phyloP scores from a whole-genome alignment of 2,113 vertebrate species.

The Morone saxatilis region DNA sequence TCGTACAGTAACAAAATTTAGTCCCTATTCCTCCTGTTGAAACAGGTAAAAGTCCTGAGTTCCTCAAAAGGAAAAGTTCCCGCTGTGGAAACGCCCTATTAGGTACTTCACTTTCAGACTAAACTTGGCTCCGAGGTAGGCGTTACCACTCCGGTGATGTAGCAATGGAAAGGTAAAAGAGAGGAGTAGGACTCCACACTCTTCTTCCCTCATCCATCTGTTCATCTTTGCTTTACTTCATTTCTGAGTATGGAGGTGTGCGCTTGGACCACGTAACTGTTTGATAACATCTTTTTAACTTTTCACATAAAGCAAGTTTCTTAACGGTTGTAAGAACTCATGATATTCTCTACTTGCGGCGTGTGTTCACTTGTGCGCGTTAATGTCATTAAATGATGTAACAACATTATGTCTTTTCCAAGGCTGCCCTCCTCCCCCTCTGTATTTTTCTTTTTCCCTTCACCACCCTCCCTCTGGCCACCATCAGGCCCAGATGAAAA shows the following conservation, averaged over 20 bases:
- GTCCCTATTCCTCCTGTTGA: background rate
- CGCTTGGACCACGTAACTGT: conserved; percentile 15
- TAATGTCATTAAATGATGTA: conserved; percentile 55
- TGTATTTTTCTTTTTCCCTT: conserved; percentile 13
- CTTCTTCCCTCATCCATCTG: conserved; percentile 53
- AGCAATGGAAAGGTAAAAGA: conserved; percentile 37
- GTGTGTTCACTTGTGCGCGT: conserved; percentile 18
- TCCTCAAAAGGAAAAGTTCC: background rate
- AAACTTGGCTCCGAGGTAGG: conserved; percentile 18
- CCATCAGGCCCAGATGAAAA: conserved; percentile 69
- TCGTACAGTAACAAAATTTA: background rate
- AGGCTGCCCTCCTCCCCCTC: conserved; percentile 15
- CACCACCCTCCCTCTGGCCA: conserved; percentile 44
- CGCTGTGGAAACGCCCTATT: background rate
- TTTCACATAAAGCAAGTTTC: conserved; percentile 19
- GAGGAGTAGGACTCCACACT: conserved; percentile 16
- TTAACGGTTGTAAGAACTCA: conserved; percentile 5
- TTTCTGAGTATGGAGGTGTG: conserved; percentile 35
- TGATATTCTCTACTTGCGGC: background rate
- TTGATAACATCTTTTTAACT: conserved; percentile 18
- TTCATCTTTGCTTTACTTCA: conserved; percentile 26
- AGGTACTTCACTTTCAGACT: conserved; percentile 19
- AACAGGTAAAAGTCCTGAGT: background rate
- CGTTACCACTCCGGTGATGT: conserved; percentile 7
- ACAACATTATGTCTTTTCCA: conserved; percentile 44